Evolutionary conservation across 2,797 vertebrate genomes (phyloP).

Genomic region (Zonotrichia albicollis): DNA sequence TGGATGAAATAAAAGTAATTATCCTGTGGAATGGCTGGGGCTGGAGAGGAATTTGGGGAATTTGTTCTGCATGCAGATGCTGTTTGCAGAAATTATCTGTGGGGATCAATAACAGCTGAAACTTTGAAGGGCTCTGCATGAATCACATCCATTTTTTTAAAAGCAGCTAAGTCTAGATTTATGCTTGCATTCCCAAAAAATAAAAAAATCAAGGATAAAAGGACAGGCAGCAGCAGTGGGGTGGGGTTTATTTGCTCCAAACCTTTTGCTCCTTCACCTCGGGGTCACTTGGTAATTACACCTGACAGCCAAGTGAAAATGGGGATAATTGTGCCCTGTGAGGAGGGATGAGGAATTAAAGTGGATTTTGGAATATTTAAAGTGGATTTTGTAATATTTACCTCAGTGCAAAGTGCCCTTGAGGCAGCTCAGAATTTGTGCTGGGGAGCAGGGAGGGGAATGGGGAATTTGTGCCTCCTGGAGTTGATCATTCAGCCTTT

Average conservation of each 20-base stretch:
- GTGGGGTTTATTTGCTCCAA: background rate
- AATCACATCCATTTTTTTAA: constrained; percentile 5
- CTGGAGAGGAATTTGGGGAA: background rate
- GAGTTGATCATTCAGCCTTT: accelerated
- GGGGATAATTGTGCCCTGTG: background rate
- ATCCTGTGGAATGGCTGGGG: background rate
- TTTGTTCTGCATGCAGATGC: background rate
- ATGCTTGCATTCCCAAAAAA: background rate
- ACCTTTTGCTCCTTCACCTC: background rate
- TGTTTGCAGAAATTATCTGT: background rate
- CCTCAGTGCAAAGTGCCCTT: background rate
- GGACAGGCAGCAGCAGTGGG: background rate
- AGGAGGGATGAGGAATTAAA: background rate
- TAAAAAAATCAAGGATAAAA: background rate
- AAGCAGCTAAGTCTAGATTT: constrained; percentile 14
- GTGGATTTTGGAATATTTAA: background rate
- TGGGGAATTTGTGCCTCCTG: background rate
- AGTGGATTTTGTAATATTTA: background rate
- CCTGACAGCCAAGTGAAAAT: background rate
- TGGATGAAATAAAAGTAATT: background rate
- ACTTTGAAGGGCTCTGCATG: constrained; percentile 7
- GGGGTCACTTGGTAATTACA: background rate
- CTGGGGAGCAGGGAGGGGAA: background rate
- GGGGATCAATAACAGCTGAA: background rate
- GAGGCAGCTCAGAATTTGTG: background rate